Conservation (phyloP, 2,113 vertebrate species). For the Laterallus jamaicensis region DNA sequence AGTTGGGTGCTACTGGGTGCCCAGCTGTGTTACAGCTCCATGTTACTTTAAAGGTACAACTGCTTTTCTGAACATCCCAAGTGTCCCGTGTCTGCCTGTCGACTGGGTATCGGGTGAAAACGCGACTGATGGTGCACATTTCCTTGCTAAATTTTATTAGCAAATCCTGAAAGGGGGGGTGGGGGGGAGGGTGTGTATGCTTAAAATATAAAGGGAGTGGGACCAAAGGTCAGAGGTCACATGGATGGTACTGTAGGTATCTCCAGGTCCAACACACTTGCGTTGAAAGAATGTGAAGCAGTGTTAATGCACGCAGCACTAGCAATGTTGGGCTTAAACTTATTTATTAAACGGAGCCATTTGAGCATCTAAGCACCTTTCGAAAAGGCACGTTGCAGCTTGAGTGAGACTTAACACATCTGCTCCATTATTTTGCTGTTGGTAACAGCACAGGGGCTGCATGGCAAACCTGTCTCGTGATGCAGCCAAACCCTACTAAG, state of each 20-base stretch:
- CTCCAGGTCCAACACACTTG: not conserved
- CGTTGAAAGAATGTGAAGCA: slow-evolving; percentile 45
- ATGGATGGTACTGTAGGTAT: not conserved
- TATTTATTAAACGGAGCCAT: slow-evolving; percentile 28
- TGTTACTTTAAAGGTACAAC: not conserved
- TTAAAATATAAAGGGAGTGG: slow-evolving; percentile 15
- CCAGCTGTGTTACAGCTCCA: not conserved
- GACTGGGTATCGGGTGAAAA: not conserved
- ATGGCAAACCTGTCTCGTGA: not conserved
- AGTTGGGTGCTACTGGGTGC: not conserved
- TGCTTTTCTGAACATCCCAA: not conserved
- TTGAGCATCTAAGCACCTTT: slow-evolving; percentile 56
- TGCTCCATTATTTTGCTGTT: slow-evolving; percentile 46
- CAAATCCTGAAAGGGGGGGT: not conserved
- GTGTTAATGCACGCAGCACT: not conserved
- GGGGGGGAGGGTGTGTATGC: not conserved
- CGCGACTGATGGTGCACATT: not conserved
- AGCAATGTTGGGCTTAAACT: slow-evolving; percentile 13
- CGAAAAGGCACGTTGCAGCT: slow-evolving; percentile 27
- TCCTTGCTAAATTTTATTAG: slow-evolving; percentile 74
- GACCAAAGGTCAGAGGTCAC: slow-evolving; percentile 22
- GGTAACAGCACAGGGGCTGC: slow-evolving; percentile 10
- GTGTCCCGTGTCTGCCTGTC: not conserved
- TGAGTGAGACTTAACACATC: slow-evolving; percentile 23
- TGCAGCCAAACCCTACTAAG: not conserved